Percentiles rank a stretch among this genome's conserved stretches.
These are phyloP conservation scores for Watsonalla cultraria DNA, from an alignment of 2,888 invertebrate genomes.

Conservation along the genomic window DNA sequence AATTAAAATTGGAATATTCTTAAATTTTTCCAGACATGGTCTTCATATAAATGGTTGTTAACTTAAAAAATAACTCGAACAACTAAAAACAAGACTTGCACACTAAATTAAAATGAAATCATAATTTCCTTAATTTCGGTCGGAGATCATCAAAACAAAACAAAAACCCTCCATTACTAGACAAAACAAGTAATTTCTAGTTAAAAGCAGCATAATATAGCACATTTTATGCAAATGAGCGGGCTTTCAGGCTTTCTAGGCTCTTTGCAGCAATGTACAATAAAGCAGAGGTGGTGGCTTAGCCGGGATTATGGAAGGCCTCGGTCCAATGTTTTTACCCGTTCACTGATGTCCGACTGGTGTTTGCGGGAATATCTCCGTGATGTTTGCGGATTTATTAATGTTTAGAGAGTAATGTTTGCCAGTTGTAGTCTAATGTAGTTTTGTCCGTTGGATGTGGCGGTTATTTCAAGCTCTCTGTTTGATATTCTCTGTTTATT, in stretches of 20 bases:
- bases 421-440: no score
- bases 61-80: no score
- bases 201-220: conserved; percentile 29
- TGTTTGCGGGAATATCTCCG: background rate
- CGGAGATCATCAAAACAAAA: background rate
- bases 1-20: no score
- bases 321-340: conserved; percentile 45
- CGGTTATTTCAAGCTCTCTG: no score
- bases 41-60: no score
- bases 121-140: no score
- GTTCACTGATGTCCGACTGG: conserved; percentile 5
- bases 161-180: background rate
- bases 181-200: conserved; percentile 1
- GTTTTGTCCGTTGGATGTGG: no score
- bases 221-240: conserved; percentile 63
- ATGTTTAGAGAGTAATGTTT: no score
- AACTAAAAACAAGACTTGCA: no score
- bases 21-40: no score
- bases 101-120: no score
- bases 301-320: conserved; percentile 36
- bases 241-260: conserved; percentile 52
- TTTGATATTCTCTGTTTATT: no score
- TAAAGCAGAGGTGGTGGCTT: conserved; percentile 42
- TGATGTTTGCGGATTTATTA: background rate
- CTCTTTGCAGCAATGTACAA: conserved; percentile 54